phyloP scores from a whole-genome alignment of 1,140 invertebrate species.

The Cataglyphis hispanica region DNA sequence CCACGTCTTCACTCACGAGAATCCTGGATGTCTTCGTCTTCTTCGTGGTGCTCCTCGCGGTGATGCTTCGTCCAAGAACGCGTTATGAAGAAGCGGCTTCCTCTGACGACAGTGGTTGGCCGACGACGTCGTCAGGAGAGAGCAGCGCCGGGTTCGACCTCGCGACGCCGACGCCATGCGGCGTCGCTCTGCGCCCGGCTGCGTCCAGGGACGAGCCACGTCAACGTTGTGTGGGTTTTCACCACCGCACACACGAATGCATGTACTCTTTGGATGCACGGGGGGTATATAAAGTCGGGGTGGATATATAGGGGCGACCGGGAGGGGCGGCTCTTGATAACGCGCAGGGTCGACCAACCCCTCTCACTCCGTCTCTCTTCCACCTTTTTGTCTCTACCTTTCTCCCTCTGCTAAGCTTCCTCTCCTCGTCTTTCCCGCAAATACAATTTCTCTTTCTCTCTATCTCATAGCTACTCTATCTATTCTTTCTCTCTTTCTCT shows the following conservation, averaged over 20 bases:
- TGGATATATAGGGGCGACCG: slow-evolving; percentile 61
- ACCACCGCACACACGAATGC: slow-evolving; percentile 64
- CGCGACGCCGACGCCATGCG: slow-evolving; percentile 82
- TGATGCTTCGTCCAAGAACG: slow-evolving; percentile 22
- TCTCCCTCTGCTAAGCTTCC: slow-evolving; percentile 7
- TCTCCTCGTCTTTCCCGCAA: slow-evolving; percentile 19
- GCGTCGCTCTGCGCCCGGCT: slow-evolving; percentile 79
- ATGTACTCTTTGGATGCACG: slow-evolving; percentile 53
- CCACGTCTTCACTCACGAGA: slow-evolving; percentile 56
- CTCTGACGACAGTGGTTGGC: slow-evolving; percentile 54
- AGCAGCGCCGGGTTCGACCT: slow-evolving; percentile 60
- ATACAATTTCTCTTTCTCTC: slow-evolving; percentile 25
- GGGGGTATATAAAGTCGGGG: slow-evolving; percentile 72
- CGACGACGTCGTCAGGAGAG: slow-evolving; percentile 55
- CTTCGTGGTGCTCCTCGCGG: not conserved
- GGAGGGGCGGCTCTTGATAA: slow-evolving; percentile 81
- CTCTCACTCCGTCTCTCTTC: slow-evolving; percentile 66
- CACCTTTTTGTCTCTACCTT: slow-evolving; percentile 49
- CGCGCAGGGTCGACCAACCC: slow-evolving; percentile 84
- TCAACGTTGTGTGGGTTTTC: slow-evolving; percentile 60
- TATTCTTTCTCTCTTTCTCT: slow-evolving; percentile 8
- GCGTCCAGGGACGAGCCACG: slow-evolving; percentile 62
- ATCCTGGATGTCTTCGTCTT: slow-evolving; percentile 34
- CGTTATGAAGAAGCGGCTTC: slow-evolving; percentile 56
- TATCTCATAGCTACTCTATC: not conserved